Conservation (phyloP, 2,113 vertebrate species). For the Plecotus auritus region DNA sequence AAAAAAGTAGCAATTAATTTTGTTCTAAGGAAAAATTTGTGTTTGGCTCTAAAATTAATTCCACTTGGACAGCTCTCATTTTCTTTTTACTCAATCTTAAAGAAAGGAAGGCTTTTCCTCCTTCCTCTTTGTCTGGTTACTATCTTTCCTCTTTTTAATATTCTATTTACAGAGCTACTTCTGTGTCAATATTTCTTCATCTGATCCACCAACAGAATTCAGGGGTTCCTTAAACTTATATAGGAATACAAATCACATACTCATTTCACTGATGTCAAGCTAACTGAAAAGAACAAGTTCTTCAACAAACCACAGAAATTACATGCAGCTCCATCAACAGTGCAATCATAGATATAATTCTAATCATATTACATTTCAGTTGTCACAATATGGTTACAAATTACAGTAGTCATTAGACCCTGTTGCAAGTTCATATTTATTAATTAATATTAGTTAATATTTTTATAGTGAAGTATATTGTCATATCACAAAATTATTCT, state of each 20-base stretch:
- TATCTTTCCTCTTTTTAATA: background rate
- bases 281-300: background rate
- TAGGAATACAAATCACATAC: background rate
- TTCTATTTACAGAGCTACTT: background rate
- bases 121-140: background rate
- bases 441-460: background rate
- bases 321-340: background rate
- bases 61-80: background rate
- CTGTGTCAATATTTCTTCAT: background rate
- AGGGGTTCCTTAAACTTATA: background rate
- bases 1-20: constrained; percentile 41
- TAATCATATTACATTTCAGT: background rate
- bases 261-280: background rate
- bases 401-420: background rate
- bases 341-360: background rate
- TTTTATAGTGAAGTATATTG: background rate
- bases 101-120: background rate
- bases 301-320: background rate
- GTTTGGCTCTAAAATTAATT: constrained; percentile 52
- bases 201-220: background rate
- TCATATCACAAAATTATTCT: background rate
- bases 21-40: constrained; percentile 17
- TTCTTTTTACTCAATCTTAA: background rate
- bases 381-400: background rate
- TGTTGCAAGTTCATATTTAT: background rate